Evolutionary conservation across 2,113 vertebrate species (phyloP).

Genomic region (Platichthys flesus): DNA sequence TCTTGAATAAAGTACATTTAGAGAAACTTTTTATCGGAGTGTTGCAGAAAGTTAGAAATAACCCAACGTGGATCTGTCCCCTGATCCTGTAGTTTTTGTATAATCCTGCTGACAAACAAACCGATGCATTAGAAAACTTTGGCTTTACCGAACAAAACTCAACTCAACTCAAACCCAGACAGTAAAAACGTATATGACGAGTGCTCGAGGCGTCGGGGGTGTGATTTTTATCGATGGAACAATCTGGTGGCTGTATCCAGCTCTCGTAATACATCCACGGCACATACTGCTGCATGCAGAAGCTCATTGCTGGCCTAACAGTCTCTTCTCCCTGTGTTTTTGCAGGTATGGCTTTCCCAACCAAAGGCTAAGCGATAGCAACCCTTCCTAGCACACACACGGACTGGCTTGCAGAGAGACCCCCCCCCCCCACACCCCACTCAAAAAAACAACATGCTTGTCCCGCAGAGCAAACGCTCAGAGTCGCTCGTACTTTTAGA

Average conservation of each 20-base stretch:
- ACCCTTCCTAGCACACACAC: slow-evolving; percentile 69
- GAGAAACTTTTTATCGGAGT: too few species aligned
- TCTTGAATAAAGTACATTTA: too few species aligned
- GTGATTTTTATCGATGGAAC: not conserved
- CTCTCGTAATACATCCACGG: slow-evolving; percentile 71
- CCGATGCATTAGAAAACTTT: too few species aligned
- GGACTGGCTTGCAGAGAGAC: slow-evolving; percentile 78
- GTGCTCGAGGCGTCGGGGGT: not conserved
- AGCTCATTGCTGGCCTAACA: slow-evolving; percentile 87
- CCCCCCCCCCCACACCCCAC: not conserved
- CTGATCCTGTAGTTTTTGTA: too few species aligned
- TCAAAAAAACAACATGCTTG: slow-evolving; percentile 31
- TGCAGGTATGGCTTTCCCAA: slow-evolving; percentile 99
- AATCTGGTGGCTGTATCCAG: slow-evolving; percentile 57
- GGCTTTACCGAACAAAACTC: not conserved
- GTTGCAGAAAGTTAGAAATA: too few species aligned
- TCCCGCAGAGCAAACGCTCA: slow-evolving; percentile 64
- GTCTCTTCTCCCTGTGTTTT: slow-evolving; percentile 95
- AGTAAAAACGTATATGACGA: not conserved
- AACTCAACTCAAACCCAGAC: not conserved
- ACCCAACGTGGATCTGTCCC: too few species aligned
- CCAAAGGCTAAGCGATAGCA: slow-evolving; percentile 95
- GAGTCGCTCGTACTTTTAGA: slow-evolving; percentile 67
- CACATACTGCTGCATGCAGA: slow-evolving; percentile 27
- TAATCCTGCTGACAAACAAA: too few species aligned